Evolutionary conservation across 2,797 vertebrate species (phyloP).

Genomic region (Sebastes cheni): DNA sequence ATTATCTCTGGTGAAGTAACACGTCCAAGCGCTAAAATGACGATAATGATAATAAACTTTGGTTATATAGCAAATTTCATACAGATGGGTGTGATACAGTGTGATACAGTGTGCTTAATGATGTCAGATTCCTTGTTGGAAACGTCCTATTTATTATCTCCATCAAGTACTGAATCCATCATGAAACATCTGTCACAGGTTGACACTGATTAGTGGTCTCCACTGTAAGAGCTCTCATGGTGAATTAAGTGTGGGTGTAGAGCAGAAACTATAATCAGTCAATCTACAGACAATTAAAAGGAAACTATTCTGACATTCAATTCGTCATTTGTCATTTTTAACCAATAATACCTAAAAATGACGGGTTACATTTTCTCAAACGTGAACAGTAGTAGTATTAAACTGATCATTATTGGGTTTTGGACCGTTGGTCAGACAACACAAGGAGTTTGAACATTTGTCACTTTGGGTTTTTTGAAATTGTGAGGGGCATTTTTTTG

Average conservation of each 20-base stretch:
- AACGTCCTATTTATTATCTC: constrained; percentile 1
- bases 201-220: neutral
- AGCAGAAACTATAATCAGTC: neutral
- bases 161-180: neutral
- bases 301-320: neutral
- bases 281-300: neutral
- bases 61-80: neutral
- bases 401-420: neutral
- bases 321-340: neutral
- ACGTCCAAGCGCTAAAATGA: neutral
- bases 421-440: neutral
- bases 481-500: neutral
- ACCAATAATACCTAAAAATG: neutral
- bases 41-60: constrained; percentile 11
- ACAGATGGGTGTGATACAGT: neutral
- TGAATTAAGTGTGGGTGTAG: neutral
- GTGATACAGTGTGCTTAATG: neutral
- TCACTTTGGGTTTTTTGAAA: neutral
- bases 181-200: neutral
- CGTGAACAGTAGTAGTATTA: neutral
- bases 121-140: constrained; percentile 5
- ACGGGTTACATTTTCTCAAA: neutral
- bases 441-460: neutral
- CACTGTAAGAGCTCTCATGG: neutral
- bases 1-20: constrained; percentile 22